Percentiles rank a stretch among this genome's conserved stretches.
phyloP scores from a whole-genome alignment of 2,888 invertebrate species.

The Perithous albicinctus region DNA sequence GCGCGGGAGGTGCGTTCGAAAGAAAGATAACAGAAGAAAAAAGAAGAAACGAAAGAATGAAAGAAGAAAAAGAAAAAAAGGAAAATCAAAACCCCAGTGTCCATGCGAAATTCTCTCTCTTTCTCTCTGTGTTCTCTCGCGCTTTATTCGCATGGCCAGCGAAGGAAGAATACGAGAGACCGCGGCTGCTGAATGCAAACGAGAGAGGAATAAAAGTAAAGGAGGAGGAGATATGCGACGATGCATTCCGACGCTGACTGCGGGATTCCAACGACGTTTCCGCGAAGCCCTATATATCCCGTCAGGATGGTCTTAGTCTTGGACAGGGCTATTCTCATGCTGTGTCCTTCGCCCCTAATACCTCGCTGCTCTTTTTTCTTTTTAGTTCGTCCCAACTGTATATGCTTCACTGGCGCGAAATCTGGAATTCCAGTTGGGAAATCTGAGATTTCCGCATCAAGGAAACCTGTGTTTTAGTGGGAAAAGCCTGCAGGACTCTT shows the following conservation, averaged over 20 bases:
- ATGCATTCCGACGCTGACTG: conserved; percentile 39
- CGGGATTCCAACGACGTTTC: conserved; percentile 61
- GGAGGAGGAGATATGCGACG: conserved; percentile 40
- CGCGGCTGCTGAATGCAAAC: conserved; percentile 33
- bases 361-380: conserved; percentile 38
- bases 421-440: background rate
- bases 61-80: too few relatives aligned
- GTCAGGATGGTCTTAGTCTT: conserved; percentile 41
- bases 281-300: conserved; percentile 50
- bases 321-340: conserved; percentile 8
- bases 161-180: conserved; percentile 52
- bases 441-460: background rate
- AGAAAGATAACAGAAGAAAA: conserved; percentile 45
- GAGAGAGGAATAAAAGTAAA: conserved; percentile 43
- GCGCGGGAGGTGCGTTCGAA: conserved; percentile 31
- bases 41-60: too few relatives aligned
- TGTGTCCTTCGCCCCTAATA: conserved; percentile 13
- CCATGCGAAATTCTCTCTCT: conserved; percentile 24
- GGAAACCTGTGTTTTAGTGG: too few relatives aligned
- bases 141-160: background rate
- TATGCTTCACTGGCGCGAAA: background rate
- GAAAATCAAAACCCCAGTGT: conserved; percentile 33
- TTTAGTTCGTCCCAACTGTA: background rate
- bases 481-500: too few relatives aligned
- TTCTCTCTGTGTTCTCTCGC: conserved; percentile 22